These are phyloP conservation scores for Cotesia congregata DNA, from an alignment of 2,888 invertebrate genomes.

Conservation along the genomic window DNA sequence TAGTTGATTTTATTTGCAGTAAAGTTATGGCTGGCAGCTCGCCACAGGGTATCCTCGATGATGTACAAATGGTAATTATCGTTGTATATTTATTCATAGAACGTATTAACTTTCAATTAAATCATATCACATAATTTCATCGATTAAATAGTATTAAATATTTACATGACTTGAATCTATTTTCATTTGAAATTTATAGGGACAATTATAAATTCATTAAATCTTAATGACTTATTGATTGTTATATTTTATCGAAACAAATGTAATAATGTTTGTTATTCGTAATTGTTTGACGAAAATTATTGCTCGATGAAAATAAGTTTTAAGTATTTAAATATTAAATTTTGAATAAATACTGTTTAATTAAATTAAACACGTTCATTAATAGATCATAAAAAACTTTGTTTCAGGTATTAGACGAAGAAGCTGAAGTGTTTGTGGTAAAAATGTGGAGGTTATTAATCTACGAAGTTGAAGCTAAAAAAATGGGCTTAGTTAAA, in stretches of 20 bases:
- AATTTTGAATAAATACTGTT: background rate
- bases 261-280: background rate
- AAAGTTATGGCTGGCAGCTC: conserved; percentile 95
- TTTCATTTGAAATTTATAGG: background rate
- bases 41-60: conserved; percentile 95
- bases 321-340: background rate
- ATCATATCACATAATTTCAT: background rate
- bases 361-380: background rate
- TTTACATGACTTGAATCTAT: background rate
- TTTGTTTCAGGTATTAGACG: conserved; percentile 90
- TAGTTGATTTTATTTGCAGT: conserved; percentile 99
- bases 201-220: background rate
- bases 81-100: background rate
- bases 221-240: background rate
- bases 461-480: conserved; percentile 99
- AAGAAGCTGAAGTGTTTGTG: conserved; percentile 99
- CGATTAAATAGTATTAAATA: background rate
- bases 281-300: background rate
- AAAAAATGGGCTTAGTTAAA: conserved; percentile 92
- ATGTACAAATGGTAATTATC: conserved; percentile 94
- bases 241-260: background rate
- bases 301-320: background rate
- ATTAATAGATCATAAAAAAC: conserved; percentile 32
- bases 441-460: conserved; percentile 99
- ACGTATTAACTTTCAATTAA: background rate